Base-by-base conservation (phyloP, 1,140 invertebrate genomes). In the Trachymyrmex cornetzi region DNA sequence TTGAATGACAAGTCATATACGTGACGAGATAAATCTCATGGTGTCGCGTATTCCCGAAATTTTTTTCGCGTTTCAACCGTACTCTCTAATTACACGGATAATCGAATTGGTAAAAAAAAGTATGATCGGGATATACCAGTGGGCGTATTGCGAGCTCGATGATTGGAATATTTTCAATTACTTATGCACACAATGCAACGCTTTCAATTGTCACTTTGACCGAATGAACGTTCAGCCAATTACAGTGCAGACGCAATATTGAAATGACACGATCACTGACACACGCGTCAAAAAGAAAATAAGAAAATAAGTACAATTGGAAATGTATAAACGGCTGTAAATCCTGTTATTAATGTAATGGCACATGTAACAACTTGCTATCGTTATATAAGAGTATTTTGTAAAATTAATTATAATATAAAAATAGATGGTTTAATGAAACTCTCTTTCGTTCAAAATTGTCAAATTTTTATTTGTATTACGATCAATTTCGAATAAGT, bases 121-220 rank as follows among this genome's bases (percentile, higher is more conserved):
- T 88, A 66, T 55, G 79, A 80, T 85, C 84, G 67, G 48, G 63
- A 87, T 90, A 85, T 90, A 87, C 27, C 19, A 55, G 34, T 69
- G 38, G 82, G 77, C 77, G 74, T 53, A 77, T 30, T 64, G 79
- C 27, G 48, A 44, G 30, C 44, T 24, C 77, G 48, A 66, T 50
- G 77, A 87, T 63, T 66, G 75, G 66, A 91, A 91, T 88, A 88
- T 89, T 91, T 89, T 89, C 87, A 89, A 91, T 91, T 91, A 91
- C 85, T 80, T 79, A 81, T 87, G 69, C 89, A 87, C 38, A 88
- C 85, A 85, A 50, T 44, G 4, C 53, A 85, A 50, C 53, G 4
- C 48, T 57, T 79, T 19, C 27, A 79, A 88, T 90, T 82, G 63
- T 86, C 75, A 14, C 72, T 64, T 44, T 55, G 55, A 80, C 77